phyloP scores from a whole-genome alignment of 2,888 invertebrate species.

The Diarsia mendica region DNA sequence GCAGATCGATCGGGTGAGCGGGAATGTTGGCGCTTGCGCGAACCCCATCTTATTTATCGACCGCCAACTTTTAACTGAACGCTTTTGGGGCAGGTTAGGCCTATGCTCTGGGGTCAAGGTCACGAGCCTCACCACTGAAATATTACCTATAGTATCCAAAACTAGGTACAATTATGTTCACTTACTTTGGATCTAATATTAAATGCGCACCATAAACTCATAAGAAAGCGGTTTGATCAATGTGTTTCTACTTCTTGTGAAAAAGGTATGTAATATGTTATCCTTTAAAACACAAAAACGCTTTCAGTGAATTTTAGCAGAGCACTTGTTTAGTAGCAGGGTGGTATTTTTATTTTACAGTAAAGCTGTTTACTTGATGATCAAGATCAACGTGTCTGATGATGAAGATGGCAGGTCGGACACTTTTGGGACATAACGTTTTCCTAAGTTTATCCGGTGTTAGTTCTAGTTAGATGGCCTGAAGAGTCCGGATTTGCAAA shows the following conservation, averaged over 20 bases:
- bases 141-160: conserved; percentile 55
- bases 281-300: conserved; percentile 6
- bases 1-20: conserved; percentile 85
- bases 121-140: conserved; percentile 74
- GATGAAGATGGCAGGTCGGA: not conserved
- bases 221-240: not conserved
- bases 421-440: not conserved
- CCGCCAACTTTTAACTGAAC: conserved; percentile 85
- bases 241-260: not conserved
- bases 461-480: not conserved
- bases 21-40: conserved; percentile 84
- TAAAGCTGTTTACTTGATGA: not conserved
- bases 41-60: conserved; percentile 85
- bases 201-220: not conserved
- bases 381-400: not conserved
- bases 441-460: not conserved
- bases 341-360: conserved; percentile 2
- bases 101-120: conserved; percentile 90
- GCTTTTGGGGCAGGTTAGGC: conserved; percentile 91
- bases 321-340: conserved; percentile 8
- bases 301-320: conserved; percentile 1
- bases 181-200: not conserved
- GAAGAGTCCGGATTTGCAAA: not conserved
- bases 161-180: conserved; percentile 28
- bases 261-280: not conserved